Evolutionary conservation across 2,888 invertebrate genomes (phyloP), one percentile per base, ranked within the genome.

Genomic region (Pogonocherus hispidulus): DNA sequence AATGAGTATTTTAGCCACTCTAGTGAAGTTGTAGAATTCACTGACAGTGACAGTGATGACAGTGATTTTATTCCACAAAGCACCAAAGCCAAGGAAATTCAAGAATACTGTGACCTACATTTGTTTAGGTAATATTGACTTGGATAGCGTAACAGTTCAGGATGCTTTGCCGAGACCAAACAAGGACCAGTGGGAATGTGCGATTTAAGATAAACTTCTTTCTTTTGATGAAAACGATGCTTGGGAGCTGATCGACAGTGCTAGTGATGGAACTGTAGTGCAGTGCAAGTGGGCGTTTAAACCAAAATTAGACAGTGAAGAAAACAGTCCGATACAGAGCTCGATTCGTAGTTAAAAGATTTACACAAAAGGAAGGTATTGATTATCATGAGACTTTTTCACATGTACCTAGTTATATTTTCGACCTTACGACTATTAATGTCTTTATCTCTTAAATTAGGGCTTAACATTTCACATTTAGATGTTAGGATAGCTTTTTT

Each of bases 211-310:
- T 18, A 78, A 81, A 65, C 16, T 78, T 11, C 14, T 72, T 20
- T 72, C 71, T 5, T 80, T 79, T 60, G 66, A 76, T 46, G 74
- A 76, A 35, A 79, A 80, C 57, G 54, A 74, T 27, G 78, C 78
- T 1, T 80, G 78, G 79, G 75, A 75, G 11, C n/a, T 80, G 1
- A 66, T 71, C 0, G 73, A 78, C 62, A 3, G 32, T 14, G 76
- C 75, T 23, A 57, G 69, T 49, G 56, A 57, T 37, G 19, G 3
- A 19, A 73, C 62, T 5, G 66, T 79, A 32, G 79, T 79, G 57
- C 11, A 78, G 44, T 77, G 76, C 41, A 80, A 79, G 52, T 81
- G 78, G 79, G 78, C 79, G 4, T 79, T 76, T 56, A 76, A 77
- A 56, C 67, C n/a, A 16, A 80, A 79, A 67, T n/a, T 19, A 22